phyloP scores from a whole-genome alignment of 2,797 vertebrate species.

The Lepidocolaptes lacrymiger region DNA sequence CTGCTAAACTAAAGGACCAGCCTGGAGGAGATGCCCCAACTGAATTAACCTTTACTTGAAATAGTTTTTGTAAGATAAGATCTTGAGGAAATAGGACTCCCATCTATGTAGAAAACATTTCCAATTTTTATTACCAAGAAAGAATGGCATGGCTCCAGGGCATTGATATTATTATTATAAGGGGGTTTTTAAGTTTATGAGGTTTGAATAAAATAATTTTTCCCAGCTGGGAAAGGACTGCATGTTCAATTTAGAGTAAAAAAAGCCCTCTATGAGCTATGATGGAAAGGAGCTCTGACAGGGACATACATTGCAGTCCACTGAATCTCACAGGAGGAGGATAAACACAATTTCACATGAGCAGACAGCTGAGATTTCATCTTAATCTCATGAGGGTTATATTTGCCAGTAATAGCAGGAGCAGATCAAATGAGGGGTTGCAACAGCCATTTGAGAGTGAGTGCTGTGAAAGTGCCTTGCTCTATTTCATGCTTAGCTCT shows the following conservation, averaged over 20 bases:
- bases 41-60: conserved; percentile 10
- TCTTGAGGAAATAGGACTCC: not conserved
- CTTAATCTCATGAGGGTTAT: not conserved
- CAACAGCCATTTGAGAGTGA: not conserved
- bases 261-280: not conserved
- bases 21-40: not conserved
- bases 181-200: not conserved
- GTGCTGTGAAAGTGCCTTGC: not conserved
- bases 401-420: not conserved
- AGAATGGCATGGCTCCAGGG: not conserved
- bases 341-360: not conserved
- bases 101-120: not conserved
- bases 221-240: not conserved
- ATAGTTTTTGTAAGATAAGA: not conserved
- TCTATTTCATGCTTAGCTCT: not conserved
- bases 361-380: not conserved
- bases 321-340: not conserved
- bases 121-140: not conserved
- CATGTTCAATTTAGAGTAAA: not conserved
- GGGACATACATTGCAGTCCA: not conserved
- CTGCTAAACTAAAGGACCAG: not conserved
- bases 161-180: not conserved
- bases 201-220: not conserved
- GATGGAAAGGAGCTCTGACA: not conserved
- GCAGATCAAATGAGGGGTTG: not conserved